phyloP scores from a whole-genome alignment of 2,888 invertebrate species.

The Sinhomidia bicolor region DNA sequence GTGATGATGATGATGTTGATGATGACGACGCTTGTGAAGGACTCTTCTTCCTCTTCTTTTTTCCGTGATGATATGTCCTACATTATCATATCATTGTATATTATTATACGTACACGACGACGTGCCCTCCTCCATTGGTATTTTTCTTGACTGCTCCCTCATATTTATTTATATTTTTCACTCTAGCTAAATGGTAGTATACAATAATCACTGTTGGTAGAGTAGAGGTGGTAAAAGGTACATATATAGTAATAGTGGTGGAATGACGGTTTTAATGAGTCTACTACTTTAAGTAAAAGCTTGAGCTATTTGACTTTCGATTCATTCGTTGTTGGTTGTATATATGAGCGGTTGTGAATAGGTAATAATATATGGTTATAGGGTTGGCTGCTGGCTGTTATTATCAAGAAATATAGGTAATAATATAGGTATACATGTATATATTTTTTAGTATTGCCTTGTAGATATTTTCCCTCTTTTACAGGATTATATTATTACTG shows the following conservation, averaged over 20 bases:
- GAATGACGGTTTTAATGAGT: not conserved
- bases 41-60: not conserved
- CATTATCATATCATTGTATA: constrained; percentile 36
- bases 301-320: not conserved
- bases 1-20: not conserved
- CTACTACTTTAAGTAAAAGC: constrained; percentile 12
- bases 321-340: not conserved
- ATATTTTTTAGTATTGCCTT: not conserved
- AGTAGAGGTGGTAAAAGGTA: not conserved
- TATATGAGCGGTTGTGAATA: not conserved
- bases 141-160: not conserved
- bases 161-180: no score
- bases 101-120: not conserved
- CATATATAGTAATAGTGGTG: not conserved
- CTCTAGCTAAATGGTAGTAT: not conserved
- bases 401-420: no score
- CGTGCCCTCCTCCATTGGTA: not conserved
- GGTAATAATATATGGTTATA: not conserved
- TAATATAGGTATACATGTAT: not conserved
- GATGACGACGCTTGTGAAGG: not conserved
- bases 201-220: no score
- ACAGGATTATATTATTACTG: not conserved
- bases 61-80: constrained; percentile 5
- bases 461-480: not conserved
- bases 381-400: no score